Evolutionary conservation across 2,113 vertebrate genomes (phyloP).

Genomic region (Mirounga angustirostris): DNA sequence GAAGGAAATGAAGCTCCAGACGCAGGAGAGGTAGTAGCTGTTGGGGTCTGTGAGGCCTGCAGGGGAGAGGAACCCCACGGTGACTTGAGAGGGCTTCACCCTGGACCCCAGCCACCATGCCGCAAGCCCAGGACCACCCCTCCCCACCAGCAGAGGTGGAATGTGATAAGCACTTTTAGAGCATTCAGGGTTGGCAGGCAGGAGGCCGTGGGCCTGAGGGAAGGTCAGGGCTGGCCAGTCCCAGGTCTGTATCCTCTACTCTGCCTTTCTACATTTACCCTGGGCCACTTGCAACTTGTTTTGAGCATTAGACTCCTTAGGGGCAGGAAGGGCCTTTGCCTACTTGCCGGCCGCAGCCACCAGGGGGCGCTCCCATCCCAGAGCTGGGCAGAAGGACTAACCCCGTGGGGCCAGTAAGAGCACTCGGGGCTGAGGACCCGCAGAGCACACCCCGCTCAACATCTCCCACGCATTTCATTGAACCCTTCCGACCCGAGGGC

Average conservation of each 20-base stretch:
- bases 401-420: not conserved
- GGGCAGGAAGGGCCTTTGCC: not conserved
- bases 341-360: not conserved
- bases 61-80: not conserved
- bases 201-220: not conserved
- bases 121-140: not conserved
- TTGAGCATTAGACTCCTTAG: not conserved
- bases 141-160: not conserved
- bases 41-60: constrained; percentile 92
- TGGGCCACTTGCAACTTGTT: not conserved
- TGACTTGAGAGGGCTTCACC: not conserved
- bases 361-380: constrained; percentile 43
- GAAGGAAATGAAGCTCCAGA: constrained; percentile 95
- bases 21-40: constrained; percentile 93
- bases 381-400: not conserved
- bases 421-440: accelerated
- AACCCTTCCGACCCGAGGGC: not conserved
- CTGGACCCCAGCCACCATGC: not conserved
- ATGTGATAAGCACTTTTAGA: accelerated
- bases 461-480: not conserved
- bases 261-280: not conserved
- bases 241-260: not conserved
- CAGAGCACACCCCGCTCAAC: not conserved
- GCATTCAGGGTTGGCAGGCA: not conserved
- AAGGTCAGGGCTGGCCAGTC: not conserved